These are phyloP conservation scores for Chaetura pelagica DNA, from an alignment of 2,113 vertebrate genomes.

Conservation along the genomic window DNA sequence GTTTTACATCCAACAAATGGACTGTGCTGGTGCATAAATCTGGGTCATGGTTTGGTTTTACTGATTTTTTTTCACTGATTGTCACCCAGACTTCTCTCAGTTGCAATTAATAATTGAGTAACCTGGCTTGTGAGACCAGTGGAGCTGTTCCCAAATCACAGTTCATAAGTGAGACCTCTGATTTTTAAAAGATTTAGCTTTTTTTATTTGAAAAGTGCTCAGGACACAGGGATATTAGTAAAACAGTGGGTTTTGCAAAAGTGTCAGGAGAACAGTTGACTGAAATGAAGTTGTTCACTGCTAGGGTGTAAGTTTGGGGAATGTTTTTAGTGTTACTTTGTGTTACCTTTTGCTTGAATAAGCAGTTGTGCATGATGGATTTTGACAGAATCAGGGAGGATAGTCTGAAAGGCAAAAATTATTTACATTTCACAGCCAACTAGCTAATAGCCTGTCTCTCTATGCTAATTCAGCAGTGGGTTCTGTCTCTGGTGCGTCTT, in stretches of 20 bases:
- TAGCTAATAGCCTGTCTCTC: conserved; percentile 21
- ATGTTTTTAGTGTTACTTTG: neutral
- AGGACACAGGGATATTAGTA: neutral
- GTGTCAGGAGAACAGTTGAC: neutral
- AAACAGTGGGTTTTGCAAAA: neutral
- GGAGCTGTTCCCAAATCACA: neutral
- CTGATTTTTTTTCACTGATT: neutral
- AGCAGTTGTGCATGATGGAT: conserved; percentile 26
- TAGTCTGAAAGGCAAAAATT: conserved; percentile 67
- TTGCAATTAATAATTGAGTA: neutral
- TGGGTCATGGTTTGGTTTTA: neutral
- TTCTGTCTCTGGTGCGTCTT: neutral
- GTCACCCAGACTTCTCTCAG: neutral
- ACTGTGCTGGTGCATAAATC: neutral
- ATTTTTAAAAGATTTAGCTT: neutral
- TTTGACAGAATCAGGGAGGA: conserved; percentile 52
- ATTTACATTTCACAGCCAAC: conserved; percentile 60
- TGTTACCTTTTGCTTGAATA: conserved; percentile 47
- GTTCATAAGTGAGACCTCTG: neutral
- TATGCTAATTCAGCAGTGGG: neutral
- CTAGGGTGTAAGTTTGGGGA: neutral
- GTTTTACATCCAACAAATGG: neutral
- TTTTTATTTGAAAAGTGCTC: neutral
- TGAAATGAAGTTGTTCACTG: neutral
- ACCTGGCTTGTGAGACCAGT: neutral